A percentile compares a stretch with the other conserved stretches of the same genome.
These are phyloP conservation scores for Rhodophaea formosa DNA, from an alignment of 2,888 invertebrate genomes.

Conservation along the genomic window DNA sequence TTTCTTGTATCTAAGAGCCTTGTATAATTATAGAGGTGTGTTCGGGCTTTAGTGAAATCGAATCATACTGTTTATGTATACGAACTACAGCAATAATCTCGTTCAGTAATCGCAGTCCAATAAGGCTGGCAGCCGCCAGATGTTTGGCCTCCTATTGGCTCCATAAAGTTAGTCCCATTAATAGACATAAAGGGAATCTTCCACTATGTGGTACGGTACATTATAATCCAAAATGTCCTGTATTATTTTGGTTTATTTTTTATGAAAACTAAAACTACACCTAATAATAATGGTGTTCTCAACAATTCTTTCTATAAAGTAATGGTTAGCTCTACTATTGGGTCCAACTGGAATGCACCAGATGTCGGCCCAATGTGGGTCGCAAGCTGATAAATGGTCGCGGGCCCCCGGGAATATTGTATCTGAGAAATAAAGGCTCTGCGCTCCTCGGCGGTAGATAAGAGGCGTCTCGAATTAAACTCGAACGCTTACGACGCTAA, in stretches of 20 bases:
- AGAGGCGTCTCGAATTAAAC: constrained; percentile 46
- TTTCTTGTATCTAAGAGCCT: too few species aligned
- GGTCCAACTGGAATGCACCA: constrained; percentile 28
- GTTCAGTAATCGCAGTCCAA: constrained; percentile 38
- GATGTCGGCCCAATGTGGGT: constrained; percentile 68
- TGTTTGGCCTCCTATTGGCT: constrained; percentile 38
- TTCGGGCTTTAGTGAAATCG: background rate
- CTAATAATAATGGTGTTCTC: too few species aligned
- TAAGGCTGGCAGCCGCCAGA: constrained; percentile 46
- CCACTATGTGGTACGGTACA: background rate
- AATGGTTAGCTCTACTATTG: too few species aligned
- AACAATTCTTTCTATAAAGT: too few species aligned
- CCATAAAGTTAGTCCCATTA: background rate
- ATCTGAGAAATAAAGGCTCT: constrained; percentile 50
- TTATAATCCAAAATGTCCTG: too few species aligned
- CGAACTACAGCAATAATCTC: constrained; percentile 44
- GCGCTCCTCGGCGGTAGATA: constrained; percentile 48
- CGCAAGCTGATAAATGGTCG: constrained; percentile 68
- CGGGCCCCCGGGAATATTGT: constrained; percentile 54
- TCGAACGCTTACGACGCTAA: constrained; percentile 29
- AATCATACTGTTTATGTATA: background rate
- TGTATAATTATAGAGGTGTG: background rate
- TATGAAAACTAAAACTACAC: too few species aligned
- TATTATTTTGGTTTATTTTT: too few species aligned
- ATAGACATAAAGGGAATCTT: background rate